Conservation (phyloP, 2,888 invertebrate genomes). For the Pseudanteris insignis region DNA sequence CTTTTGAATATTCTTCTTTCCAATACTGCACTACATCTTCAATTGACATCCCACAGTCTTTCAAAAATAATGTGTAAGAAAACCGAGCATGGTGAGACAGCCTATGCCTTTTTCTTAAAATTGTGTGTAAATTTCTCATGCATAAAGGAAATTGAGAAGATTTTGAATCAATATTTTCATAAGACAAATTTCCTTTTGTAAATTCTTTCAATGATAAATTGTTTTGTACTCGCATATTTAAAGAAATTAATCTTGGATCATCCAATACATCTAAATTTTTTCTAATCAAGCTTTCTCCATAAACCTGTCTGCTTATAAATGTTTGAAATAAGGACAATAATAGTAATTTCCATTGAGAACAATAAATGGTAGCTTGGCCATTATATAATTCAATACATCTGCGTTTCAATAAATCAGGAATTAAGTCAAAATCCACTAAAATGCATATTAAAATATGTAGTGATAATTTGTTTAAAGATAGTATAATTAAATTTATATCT, state of each 20-base stretch:
- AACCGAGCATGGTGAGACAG: conserved; percentile 74
- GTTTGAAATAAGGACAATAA: conserved; percentile 67
- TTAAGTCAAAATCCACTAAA: conserved; percentile 69
- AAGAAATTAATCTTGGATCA: conserved; percentile 54
- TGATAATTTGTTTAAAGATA: not conserved
- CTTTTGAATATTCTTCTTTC: conserved; percentile 72
- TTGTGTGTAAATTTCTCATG: conserved; percentile 72
- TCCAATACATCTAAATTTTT: conserved; percentile 31
- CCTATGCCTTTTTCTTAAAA: conserved; percentile 70
- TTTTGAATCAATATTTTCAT: conserved; percentile 65
- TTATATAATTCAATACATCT: conserved; percentile 68
- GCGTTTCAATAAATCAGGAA: conserved; percentile 69
- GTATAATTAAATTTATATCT: conserved; percentile 1
- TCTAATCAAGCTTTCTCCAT: conserved; percentile 32
- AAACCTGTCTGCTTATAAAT: conserved; percentile 60
- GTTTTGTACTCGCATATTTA: conserved; percentile 50
- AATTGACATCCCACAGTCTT: conserved; percentile 76
- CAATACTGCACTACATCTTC: conserved; percentile 74
- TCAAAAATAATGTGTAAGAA: conserved; percentile 76
- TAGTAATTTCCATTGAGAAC: conserved; percentile 70
- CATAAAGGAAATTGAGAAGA: conserved; percentile 72
- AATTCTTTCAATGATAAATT: conserved; percentile 24
- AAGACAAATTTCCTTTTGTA: conserved; percentile 48
- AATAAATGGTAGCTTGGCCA: conserved; percentile 70
- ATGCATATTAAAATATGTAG: no score